phyloP scores from a whole-genome alignment of 2,113 vertebrate genomes.

The Percina caprodes region DNA sequence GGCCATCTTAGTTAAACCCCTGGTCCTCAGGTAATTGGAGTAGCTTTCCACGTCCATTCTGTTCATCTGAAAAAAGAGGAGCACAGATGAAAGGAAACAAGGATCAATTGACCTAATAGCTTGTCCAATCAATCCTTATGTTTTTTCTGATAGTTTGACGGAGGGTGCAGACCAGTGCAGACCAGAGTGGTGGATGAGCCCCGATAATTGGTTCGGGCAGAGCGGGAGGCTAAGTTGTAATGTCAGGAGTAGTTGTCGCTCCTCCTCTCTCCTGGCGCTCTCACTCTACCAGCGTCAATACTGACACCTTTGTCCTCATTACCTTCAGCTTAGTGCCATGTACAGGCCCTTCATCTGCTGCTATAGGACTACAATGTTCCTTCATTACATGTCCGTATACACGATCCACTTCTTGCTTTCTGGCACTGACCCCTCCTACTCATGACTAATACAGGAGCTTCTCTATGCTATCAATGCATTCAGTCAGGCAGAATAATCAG shows the following conservation, averaged over 20 bases:
- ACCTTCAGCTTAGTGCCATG: slow-evolving; percentile 65
- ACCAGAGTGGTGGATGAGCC: slow-evolving; percentile 35
- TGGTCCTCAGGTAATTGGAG: slow-evolving; percentile 59
- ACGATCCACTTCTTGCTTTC: slow-evolving; percentile 34
- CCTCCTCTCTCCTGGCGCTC: slow-evolving; percentile 59
- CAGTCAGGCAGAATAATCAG: slow-evolving; percentile 49
- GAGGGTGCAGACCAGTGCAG: slow-evolving; percentile 1
- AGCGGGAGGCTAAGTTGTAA: slow-evolving; percentile 56
- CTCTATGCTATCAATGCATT: slow-evolving; percentile 34
- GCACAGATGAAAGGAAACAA: slow-evolving; percentile 71
- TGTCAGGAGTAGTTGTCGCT: slow-evolving; percentile 57
- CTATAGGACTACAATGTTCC: slow-evolving; percentile 36
- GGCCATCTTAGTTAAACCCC: slow-evolving; percentile 32
- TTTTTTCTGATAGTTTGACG: slow-evolving; percentile 72
- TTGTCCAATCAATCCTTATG: slow-evolving; percentile 75
- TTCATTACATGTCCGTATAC: slow-evolving; percentile 51
- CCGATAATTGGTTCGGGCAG: slow-evolving; percentile 72
- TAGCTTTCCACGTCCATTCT: slow-evolving; percentile 57
- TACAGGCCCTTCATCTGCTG: slow-evolving; percentile 53
- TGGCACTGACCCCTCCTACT: slow-evolving; percentile 39
- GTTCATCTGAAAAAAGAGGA: slow-evolving; percentile 64
- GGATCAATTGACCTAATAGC: slow-evolving; percentile 79
- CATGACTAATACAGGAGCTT: slow-evolving; percentile 42
- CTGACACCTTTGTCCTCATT: slow-evolving; percentile 78
- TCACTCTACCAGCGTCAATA: slow-evolving; percentile 59